Evolutionary conservation across 2,888 invertebrate species (phyloP).

Genomic region (Parochlus steinenii): DNA sequence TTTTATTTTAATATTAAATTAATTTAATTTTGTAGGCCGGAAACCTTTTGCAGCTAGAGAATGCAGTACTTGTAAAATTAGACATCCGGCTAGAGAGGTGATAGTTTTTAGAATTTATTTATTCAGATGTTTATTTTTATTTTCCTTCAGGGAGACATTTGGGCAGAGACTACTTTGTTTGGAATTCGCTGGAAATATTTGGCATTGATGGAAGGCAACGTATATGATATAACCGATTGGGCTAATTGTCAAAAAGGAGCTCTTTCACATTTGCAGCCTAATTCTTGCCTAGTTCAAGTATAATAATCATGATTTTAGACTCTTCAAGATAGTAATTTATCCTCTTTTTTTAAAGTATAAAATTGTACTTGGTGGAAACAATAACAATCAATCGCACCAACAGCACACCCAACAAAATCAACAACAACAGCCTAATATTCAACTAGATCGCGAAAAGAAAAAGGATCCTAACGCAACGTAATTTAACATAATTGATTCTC

Average conservation of each 20-base stretch:
- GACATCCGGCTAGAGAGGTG: conserved; percentile 78
- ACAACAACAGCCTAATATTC: conserved; percentile 20
- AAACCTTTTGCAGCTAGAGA: conserved; percentile 84
- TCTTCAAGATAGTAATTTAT: too few relatives aligned
- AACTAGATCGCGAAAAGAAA: conserved; percentile 16
- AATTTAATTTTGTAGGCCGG: conserved; percentile 33
- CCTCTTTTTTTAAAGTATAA: too few relatives aligned
- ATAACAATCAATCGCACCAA: conserved; percentile 27
- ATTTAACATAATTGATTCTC: conserved; percentile 13
- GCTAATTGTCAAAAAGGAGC: conserved; percentile 65
- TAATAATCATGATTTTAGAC: conserved; percentile 70
- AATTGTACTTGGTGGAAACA: conserved; percentile 29
- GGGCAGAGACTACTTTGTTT: conserved; percentile 83
- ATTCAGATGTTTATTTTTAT: conserved; percentile 8
- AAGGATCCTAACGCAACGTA: conserved; percentile 18
- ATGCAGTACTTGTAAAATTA: conserved; percentile 77
- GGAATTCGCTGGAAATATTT: conserved; percentile 89
- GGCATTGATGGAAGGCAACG: conserved; percentile 90
- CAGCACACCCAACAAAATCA: conserved; percentile 23
- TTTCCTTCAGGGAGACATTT: conserved; percentile 66
- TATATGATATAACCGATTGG: conserved; percentile 95
- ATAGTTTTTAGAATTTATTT: conserved; percentile 14
- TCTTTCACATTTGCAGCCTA: conserved; percentile 59
- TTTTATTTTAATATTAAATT: neutral
- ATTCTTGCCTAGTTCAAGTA: conserved; percentile 83